Evolutionary conservation across 2,113 vertebrate genomes (phyloP).

Genomic region (Sander lucioperca): DNA sequence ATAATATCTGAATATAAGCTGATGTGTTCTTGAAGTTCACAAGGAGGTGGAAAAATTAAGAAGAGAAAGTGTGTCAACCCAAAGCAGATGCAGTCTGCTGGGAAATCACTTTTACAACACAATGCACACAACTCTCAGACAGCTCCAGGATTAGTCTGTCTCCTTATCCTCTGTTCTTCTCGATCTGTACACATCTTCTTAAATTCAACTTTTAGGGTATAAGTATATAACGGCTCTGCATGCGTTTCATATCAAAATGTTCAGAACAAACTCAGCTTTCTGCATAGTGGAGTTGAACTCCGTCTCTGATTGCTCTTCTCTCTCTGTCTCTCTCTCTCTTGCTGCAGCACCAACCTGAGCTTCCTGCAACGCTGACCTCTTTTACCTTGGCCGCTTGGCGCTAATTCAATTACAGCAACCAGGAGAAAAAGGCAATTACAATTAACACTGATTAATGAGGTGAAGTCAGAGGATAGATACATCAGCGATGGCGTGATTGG

Average conservation of each 20-base stretch:
- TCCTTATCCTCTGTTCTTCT: too few relatives aligned
- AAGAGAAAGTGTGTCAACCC: conserved; percentile 6
- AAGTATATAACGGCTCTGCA: too few relatives aligned
- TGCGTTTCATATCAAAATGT: too few relatives aligned
- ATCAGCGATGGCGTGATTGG: conserved; percentile 61
- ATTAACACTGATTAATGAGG: conserved; percentile 76
- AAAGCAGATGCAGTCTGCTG: conserved; percentile 54
- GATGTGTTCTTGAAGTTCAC: neutral
- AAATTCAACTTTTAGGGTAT: too few relatives aligned
- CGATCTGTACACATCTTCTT: too few relatives aligned
- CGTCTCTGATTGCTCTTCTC: conserved; percentile 23
- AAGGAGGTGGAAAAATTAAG: conserved; percentile 40
- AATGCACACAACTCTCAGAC: conserved; percentile 38
- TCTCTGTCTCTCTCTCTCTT: too few relatives aligned
- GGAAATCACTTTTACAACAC: conserved; percentile 65
- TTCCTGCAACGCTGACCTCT: conserved; percentile 49
- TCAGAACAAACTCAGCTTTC: too few relatives aligned
- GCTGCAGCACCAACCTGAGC: too few relatives aligned
- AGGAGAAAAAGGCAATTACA: conserved; percentile 62
- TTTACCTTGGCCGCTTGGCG: conserved; percentile 50
- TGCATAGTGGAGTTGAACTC: too few relatives aligned
- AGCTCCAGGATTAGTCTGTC: conserved; percentile 58
- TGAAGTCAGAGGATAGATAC: conserved; percentile 57
- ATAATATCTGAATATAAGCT: neutral
- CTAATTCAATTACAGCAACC: conserved; percentile 67